Conservation (phyloP, 1,140 invertebrate species). For the Hyposmocoma kahamanoa region DNA sequence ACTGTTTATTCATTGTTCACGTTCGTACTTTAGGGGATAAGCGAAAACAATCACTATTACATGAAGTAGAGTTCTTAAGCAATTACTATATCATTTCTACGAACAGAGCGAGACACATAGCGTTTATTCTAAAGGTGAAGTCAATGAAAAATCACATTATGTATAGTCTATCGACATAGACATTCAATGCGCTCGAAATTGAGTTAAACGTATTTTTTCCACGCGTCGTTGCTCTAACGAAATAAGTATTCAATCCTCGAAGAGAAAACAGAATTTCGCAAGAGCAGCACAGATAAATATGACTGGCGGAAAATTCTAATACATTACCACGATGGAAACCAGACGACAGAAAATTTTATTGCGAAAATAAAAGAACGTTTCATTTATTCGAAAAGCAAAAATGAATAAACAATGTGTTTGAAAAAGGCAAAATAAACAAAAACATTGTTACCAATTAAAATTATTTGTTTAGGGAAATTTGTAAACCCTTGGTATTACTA, state of each 20-base stretch:
- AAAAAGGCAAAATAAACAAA: too few relatives aligned
- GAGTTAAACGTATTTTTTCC: constrained; percentile 17
- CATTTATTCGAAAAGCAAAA: too few relatives aligned
- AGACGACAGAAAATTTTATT: constrained; percentile 22
- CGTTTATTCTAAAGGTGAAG: constrained; percentile 1
- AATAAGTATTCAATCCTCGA: constrained; percentile 22
- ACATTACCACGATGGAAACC: constrained; percentile 17
- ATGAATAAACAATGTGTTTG: too few relatives aligned
- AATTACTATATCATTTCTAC: too few relatives aligned
- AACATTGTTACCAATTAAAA: too few relatives aligned
- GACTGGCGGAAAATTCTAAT: constrained; percentile 22
- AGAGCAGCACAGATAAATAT: constrained; percentile 20
- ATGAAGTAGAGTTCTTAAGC: too few relatives aligned
- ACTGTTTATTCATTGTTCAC: too few relatives aligned
- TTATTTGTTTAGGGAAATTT: too few relatives aligned
- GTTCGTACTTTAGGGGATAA: too few relatives aligned
- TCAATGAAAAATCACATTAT: constrained; percentile 1
- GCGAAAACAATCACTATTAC: too few relatives aligned
- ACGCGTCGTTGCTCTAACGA: constrained; percentile 17
- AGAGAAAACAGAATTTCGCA: constrained; percentile 21
- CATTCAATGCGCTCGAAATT: constrained; percentile 20
- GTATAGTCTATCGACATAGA: constrained; percentile 16
- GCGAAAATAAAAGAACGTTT: constrained; percentile 15
- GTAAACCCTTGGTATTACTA: too few relatives aligned
- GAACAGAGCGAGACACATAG: not conserved